Evolutionary conservation across 2,113 vertebrate species (phyloP).

Genomic region (Micromys minutus): DNA sequence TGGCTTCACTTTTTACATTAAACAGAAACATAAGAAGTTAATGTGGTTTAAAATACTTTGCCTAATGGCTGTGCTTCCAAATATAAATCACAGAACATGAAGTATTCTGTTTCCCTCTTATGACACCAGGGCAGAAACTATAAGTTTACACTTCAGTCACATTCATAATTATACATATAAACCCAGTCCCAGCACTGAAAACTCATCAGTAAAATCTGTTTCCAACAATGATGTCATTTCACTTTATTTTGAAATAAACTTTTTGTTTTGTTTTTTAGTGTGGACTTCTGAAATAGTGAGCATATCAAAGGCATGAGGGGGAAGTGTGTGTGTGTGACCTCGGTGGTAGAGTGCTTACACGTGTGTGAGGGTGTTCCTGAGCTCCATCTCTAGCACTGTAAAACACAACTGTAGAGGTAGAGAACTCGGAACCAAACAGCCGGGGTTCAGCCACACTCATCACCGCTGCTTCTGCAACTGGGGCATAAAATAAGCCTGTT

Average conservation of each 20-base stretch:
- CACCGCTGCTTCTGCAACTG: not conserved
- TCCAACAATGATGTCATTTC: not conserved
- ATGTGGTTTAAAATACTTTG: constrained; percentile 30
- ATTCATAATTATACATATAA: not conserved
- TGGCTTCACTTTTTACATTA: constrained; percentile 24
- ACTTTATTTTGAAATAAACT: constrained; percentile 40
- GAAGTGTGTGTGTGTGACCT: not conserved
- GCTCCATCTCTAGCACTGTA: not conserved
- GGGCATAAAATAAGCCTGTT: not conserved
- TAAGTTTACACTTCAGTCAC: not conserved
- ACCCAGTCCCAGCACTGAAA: not conserved
- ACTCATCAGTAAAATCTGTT: constrained; percentile 33
- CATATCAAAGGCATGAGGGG: not conserved
- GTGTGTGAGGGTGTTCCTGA: too few relatives aligned
- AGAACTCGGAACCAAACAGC: not conserved
- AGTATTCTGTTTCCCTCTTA: not conserved
- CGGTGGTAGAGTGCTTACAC: not conserved
- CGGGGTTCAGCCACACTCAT: not conserved
- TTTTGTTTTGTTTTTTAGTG: not conserved
- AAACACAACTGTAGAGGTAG: not conserved
- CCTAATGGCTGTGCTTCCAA: not conserved
- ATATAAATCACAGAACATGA: not conserved
- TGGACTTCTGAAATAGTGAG: not conserved
- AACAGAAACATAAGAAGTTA: constrained; percentile 26
- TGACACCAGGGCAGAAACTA: not conserved